Conservation (phyloP, 2,888 invertebrate species). For the Tenthredo amoena region DNA sequence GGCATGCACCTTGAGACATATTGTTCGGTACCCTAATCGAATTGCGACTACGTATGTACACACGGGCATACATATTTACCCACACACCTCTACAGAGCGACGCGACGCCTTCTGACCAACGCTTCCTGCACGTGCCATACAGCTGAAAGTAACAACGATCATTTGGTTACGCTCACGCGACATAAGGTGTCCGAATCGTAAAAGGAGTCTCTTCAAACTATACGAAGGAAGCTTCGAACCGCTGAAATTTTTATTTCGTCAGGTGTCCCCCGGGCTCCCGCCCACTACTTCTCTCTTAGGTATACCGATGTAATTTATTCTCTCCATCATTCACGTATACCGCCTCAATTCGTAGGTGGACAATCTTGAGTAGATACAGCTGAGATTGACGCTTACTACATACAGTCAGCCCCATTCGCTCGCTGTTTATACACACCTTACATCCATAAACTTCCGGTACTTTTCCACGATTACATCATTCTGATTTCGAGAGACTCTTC, state of each 20-base stretch:
- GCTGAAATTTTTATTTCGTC: constrained; percentile 39
- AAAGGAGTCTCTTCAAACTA: constrained; percentile 39
- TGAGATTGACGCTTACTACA: background rate
- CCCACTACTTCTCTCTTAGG: background rate
- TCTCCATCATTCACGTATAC: constrained; percentile 27
- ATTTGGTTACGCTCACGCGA: constrained; percentile 12
- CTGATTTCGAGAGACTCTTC: background rate
- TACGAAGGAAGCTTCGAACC: constrained; percentile 8
- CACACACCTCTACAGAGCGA: too few species aligned
- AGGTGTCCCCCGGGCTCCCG: constrained; percentile 29
- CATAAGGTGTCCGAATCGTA: constrained; percentile 17
- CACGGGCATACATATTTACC: background rate
- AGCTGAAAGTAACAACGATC: constrained; percentile 35
- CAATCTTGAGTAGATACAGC: constrained; percentile 10
- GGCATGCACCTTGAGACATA: background rate
- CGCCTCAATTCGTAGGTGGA: constrained; percentile 43
- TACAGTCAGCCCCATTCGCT: background rate
- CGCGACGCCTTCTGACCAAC: constrained; percentile 1
- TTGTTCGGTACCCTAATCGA: background rate
- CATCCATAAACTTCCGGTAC: background rate
- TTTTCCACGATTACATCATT: constrained; percentile 11
- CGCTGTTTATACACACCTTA: background rate
- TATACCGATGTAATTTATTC: constrained; percentile 22
- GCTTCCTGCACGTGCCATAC: background rate
- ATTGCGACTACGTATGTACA: background rate